Percentiles rank a stretch among this genome's conserved stretches.
Evolutionary conservation across 2,797 vertebrate species (phyloP).

Genomic region (Micropoecilia bifurca): DNA sequence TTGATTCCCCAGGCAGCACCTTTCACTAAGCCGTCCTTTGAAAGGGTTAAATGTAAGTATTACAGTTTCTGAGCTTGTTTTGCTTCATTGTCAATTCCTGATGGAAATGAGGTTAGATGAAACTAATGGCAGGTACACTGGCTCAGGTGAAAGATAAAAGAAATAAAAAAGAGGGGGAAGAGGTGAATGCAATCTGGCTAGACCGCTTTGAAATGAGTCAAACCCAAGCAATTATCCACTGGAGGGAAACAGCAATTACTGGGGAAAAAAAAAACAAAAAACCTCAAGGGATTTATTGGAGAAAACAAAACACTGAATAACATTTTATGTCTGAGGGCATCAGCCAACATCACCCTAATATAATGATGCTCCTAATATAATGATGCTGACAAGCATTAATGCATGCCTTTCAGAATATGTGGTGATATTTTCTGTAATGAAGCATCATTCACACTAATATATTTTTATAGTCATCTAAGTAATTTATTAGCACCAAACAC

Average conservation of each 20-base stretch:
- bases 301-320: conserved; percentile 50
- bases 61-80: conserved; percentile 48
- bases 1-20: conserved; percentile 63
- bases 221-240: conserved; percentile 54
- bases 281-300: conserved; percentile 50
- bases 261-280: conserved; percentile 18
- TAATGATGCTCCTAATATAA: not conserved
- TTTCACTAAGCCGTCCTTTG: conserved; percentile 54
- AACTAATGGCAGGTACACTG: conserved; percentile 41
- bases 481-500: not conserved
- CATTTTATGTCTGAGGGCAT: conserved; percentile 38
- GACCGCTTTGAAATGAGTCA: conserved; percentile 46
- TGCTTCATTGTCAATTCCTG: conserved; percentile 44
- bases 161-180: conserved; percentile 12
- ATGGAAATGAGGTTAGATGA: conserved; percentile 36
- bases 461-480: conserved; percentile 15
- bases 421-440: conserved; percentile 28
- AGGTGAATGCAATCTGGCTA: conserved; percentile 29
- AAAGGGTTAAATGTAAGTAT: conserved; percentile 62
- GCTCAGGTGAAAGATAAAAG: conserved; percentile 3
- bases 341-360: conserved; percentile 4
- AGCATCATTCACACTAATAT: conserved; percentile 12
- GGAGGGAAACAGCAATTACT: conserved; percentile 45
- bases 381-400: conserved; percentile 17
- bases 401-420: conserved; percentile 23